Evolutionary conservation across 2,888 invertebrate species (phyloP).

Genomic region (Eilema depressum): DNA sequence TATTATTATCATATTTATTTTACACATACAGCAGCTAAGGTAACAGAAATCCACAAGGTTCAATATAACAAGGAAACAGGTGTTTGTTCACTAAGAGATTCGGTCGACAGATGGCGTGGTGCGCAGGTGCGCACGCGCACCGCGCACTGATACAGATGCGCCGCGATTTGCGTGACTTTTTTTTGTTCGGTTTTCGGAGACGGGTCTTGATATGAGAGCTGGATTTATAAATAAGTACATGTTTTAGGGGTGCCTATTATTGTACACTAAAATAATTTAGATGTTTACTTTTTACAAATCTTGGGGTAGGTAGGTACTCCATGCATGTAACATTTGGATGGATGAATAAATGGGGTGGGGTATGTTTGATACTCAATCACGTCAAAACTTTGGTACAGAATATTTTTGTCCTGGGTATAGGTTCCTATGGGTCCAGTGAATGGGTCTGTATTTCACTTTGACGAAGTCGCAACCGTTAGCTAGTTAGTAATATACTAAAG

Average conservation of each 20-base stretch:
- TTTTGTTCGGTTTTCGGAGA: slow-evolving; percentile 17
- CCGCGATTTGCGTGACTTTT: slow-evolving; percentile 6
- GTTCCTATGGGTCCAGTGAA: too few relatives aligned
- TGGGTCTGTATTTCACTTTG: too few relatives aligned
- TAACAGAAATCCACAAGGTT: slow-evolving; percentile 18
- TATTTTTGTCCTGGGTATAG: too few relatives aligned
- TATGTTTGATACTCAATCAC: too few relatives aligned
- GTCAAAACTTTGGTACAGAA: too few relatives aligned
- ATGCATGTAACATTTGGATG: too few relatives aligned
- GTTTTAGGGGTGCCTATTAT: background rate
- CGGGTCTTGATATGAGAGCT: slow-evolving; percentile 1
- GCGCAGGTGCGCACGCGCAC: slow-evolving; percentile 39
- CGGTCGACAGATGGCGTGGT: slow-evolving; percentile 47
- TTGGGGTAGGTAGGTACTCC: too few relatives aligned
- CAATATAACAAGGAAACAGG: slow-evolving; percentile 47
- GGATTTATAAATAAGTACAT: background rate
- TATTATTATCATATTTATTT: background rate
- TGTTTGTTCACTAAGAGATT: slow-evolving; percentile 47
- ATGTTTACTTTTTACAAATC: too few relatives aligned
- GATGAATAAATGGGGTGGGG: too few relatives aligned
- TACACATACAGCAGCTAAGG: slow-evolving; percentile 24
- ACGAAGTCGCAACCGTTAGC: too few relatives aligned
- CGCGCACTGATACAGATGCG: slow-evolving; percentile 19
- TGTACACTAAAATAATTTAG: background rate
- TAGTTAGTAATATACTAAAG: too few relatives aligned